phyloP scores from a whole-genome alignment of 1,140 invertebrate genomes.

The Onthophagus taurus region DNA sequence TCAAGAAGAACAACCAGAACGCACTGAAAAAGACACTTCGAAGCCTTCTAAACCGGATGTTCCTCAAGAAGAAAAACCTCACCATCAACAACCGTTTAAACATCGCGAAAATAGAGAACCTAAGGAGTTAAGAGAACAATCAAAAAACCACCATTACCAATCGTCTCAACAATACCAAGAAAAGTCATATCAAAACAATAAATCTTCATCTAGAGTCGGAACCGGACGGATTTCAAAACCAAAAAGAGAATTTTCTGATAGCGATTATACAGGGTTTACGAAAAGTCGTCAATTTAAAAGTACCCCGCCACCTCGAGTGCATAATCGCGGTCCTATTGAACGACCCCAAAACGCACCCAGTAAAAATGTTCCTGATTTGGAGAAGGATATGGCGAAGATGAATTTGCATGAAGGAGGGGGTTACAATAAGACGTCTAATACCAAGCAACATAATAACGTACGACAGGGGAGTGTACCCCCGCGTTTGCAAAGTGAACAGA shows the following conservation, averaged over 20 bases:
- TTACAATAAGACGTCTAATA: constrained; percentile 24
- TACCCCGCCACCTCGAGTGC: constrained; percentile 36
- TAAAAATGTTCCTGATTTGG: constrained; percentile 37
- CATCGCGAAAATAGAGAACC: too few species aligned
- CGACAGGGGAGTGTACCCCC: constrained; percentile 41
- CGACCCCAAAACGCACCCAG: constrained; percentile 24
- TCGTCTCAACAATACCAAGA: not conserved
- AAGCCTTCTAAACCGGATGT: not conserved
- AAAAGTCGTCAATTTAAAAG: constrained; percentile 27
- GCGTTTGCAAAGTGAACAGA: constrained; percentile 41
- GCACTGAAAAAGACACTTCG: too few species aligned
- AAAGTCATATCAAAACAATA: not conserved
- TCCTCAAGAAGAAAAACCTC: not conserved
- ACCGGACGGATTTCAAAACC: constrained; percentile 29
- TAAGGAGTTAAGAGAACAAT: too few species aligned
- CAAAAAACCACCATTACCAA: constrained; percentile 4
- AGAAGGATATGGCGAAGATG: constrained; percentile 42
- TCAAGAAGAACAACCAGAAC: too few species aligned
- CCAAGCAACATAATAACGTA: constrained; percentile 27
- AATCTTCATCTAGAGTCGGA: constrained; percentile 16
- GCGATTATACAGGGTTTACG: constrained; percentile 34
- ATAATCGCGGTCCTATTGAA: constrained; percentile 24
- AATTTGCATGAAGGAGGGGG: constrained; percentile 38
- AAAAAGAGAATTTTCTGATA: constrained; percentile 29
- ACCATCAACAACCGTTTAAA: too few species aligned